Percentiles rank a stretch among this genome's conserved stretches.
These are phyloP conservation scores for Apteryx owenii DNA, from an alignment of 2,113 vertebrate species.

Conservation along the genomic window DNA sequence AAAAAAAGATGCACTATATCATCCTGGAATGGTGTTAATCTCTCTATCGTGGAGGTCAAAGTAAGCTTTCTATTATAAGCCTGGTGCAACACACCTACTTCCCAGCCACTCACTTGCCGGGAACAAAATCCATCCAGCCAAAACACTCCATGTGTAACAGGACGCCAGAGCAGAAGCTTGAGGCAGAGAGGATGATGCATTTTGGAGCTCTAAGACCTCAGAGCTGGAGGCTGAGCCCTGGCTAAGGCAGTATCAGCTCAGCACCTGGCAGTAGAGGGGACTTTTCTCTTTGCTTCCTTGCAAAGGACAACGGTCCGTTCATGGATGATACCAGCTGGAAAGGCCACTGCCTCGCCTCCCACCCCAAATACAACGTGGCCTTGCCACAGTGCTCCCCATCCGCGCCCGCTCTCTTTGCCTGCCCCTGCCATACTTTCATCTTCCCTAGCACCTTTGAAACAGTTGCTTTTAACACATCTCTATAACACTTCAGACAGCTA, in stretches of 20 bases:
- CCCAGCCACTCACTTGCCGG: conserved; percentile 19
- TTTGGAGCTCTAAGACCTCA: neutral
- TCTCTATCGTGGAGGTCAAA: neutral
- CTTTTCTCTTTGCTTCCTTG: conserved; percentile 27
- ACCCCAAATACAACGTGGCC: neutral
- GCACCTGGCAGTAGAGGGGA: neutral
- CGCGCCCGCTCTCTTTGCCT: neutral
- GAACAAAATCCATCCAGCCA: conserved; percentile 7
- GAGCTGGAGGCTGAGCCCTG: neutral
- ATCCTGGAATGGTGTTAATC: conserved; percentile 49
- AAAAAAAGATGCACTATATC: neutral
- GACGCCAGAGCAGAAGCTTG: neutral
- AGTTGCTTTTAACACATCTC: neutral
- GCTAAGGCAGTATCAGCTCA: neutral
- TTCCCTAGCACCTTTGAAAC: neutral
- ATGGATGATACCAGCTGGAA: neutral
- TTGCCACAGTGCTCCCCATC: accelerated
- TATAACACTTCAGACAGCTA: neutral
- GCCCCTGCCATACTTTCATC: neutral
- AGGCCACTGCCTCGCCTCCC: neutral
- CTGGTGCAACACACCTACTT: conserved; percentile 19
- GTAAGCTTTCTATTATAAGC: conserved; percentile 59
- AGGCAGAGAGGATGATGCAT: neutral
- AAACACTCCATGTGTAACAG: neutral
- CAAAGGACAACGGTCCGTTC: neutral